phyloP scores from a whole-genome alignment of 2,797 vertebrate genomes.

The Tangara arthus region DNA sequence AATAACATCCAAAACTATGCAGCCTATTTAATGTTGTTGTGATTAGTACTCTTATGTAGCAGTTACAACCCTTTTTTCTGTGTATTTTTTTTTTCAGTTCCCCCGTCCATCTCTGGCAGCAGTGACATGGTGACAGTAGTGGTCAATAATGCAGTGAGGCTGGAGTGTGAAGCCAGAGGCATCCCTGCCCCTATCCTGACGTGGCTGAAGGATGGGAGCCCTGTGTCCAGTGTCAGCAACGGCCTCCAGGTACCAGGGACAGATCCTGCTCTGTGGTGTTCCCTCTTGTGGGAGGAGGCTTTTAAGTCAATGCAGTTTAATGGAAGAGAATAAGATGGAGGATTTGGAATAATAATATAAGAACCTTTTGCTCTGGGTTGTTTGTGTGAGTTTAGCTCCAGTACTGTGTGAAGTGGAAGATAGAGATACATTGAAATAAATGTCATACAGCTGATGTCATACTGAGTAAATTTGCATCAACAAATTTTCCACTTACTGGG shows the following conservation, averaged over 20 bases:
- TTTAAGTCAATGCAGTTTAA: background rate
- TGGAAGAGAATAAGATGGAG: background rate
- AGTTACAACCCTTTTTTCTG: background rate
- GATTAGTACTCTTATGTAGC: background rate
- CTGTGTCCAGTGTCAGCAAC: slow-evolving; percentile 85
- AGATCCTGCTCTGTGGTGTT: background rate
- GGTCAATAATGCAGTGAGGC: slow-evolving; percentile 85
- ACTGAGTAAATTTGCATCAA: background rate
- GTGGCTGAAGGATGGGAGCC: slow-evolving; percentile 95
- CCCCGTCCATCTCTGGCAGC: slow-evolving; percentile 87
- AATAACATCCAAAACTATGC: background rate
- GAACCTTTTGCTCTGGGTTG: background rate
- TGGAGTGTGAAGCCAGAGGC: slow-evolving; percentile 92
- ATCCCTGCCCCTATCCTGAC: slow-evolving; percentile 92
- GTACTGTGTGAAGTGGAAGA: background rate
- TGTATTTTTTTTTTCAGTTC: slow-evolving; percentile 74
- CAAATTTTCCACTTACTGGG: background rate
- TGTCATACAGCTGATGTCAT: background rate
- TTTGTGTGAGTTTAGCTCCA: background rate
- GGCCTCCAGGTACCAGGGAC: slow-evolving; percentile 85
- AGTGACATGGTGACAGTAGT: slow-evolving; percentile 84
- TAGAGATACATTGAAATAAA: background rate
- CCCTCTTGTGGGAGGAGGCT: background rate
- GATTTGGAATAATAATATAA: background rate
- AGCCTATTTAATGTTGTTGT: background rate